Evolutionary conservation across 2,113 vertebrate species (phyloP).

Genomic region (Cromileptes altivelis): DNA sequence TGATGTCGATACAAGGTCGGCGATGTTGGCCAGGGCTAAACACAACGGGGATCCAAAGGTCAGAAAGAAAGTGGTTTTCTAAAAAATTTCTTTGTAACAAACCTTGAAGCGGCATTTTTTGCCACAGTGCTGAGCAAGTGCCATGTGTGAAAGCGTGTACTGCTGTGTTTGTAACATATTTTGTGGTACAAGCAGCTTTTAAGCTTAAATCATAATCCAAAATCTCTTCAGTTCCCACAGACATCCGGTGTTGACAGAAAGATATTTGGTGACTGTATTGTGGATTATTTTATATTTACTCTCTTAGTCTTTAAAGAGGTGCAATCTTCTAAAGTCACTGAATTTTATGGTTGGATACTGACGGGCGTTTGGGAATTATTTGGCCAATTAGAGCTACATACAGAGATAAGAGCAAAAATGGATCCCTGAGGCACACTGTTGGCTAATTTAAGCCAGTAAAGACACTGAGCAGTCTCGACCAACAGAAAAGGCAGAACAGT

Average conservation of each 20-base stretch:
- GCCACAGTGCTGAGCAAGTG: neutral
- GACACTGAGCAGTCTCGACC: slow-evolving; percentile 21
- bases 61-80: slow-evolving; percentile 23
- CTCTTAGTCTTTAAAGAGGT: neutral
- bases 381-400: slow-evolving; percentile 38
- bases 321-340: slow-evolving; percentile 9
- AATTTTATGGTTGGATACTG: slow-evolving; percentile 26
- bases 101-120: slow-evolving; percentile 10
- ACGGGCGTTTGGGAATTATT: slow-evolving; percentile 39
- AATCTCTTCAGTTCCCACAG: neutral
- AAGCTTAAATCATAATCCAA: neutral
- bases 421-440: slow-evolving; percentile 46
- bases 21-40: slow-evolving; percentile 38
- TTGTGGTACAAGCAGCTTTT: neutral
- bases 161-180: neutral
- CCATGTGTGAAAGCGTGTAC: neutral
- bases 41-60: slow-evolving; percentile 44
- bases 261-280: neutral
- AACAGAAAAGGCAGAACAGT: slow-evolving; percentile 24
- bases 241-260: neutral
- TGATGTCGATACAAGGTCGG: slow-evolving; percentile 62
- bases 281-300: slow-evolving; percentile 11
- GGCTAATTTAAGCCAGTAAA: slow-evolving; percentile 33
- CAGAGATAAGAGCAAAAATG: slow-evolving; percentile 42
- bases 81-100: slow-evolving; percentile 5